Evolutionary conservation across 2,113 vertebrate species (phyloP).

Genomic region (Aythya baeri): DNA sequence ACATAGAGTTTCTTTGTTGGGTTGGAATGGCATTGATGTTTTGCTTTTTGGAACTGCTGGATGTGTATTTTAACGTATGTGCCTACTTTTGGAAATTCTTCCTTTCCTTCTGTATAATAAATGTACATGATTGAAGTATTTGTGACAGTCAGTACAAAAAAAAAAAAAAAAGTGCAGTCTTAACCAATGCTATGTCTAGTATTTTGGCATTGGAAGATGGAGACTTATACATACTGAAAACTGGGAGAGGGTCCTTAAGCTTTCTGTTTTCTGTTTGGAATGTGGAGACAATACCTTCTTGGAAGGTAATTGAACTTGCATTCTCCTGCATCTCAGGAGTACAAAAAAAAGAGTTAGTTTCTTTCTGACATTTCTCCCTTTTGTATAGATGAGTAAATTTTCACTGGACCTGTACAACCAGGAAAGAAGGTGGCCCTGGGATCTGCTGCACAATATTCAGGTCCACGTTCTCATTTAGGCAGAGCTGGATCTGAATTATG

Average conservation of each 20-base stretch:
- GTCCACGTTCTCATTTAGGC: background rate
- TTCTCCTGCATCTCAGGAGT: conserved; percentile 8
- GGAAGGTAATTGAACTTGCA: conserved; percentile 12
- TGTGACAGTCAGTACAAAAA: background rate
- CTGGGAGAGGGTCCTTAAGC: background rate
- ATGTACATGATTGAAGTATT: background rate
- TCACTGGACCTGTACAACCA: background rate
- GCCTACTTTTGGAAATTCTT: background rate
- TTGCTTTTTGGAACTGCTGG: background rate
- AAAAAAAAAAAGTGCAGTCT: background rate
- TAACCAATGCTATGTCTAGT: background rate
- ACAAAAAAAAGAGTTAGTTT: conserved; percentile 39
- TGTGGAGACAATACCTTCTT: background rate
- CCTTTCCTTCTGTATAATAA: background rate
- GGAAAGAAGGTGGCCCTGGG: conserved; percentile 2
- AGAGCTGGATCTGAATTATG: conserved; percentile 26
- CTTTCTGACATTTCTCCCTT: conserved; percentile 33
- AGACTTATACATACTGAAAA: background rate
- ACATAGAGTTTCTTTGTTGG: background rate
- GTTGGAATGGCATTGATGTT: background rate
- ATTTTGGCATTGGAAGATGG: background rate
- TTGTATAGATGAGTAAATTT: conserved; percentile 46
- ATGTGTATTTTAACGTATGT: background rate
- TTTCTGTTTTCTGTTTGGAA: background rate
- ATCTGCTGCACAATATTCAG: conserved; percentile 18